Evolutionary conservation across 2,113 vertebrate genomes (phyloP).

Genomic region (Patagioenas fasciata): DNA sequence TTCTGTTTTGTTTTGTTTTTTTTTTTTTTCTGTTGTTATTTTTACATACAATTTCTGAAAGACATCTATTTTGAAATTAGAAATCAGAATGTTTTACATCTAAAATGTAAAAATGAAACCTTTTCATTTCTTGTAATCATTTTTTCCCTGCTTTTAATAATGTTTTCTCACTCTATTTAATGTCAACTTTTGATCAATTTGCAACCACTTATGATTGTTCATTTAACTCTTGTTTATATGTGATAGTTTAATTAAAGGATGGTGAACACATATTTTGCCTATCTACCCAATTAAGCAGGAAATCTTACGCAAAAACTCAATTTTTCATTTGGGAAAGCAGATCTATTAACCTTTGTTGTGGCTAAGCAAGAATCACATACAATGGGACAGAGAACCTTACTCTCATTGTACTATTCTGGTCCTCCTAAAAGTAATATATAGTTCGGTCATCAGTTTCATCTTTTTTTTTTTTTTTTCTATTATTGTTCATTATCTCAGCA

Average conservation of each 20-base stretch:
- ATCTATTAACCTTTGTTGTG: neutral
- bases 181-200: neutral
- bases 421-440: neutral
- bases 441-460: neutral
- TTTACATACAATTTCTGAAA: neutral
- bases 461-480: neutral
- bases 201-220: neutral
- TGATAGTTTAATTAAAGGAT: neutral
- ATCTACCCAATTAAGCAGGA: neutral
- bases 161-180: neutral
- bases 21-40: neutral
- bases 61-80: neutral
- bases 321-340: neutral
- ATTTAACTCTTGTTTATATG: neutral
- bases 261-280: neutral
- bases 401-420: neutral
- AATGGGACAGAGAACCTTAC: neutral
- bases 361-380: neutral
- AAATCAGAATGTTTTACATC: neutral
- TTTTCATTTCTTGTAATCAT: neutral
- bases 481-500: neutral
- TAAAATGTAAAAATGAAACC: neutral
- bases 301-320: neutral
- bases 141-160: neutral
- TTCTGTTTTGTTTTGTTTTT: neutral